Percentiles rank a stretch among this genome's conserved stretches.
Evolutionary conservation across 2,113 vertebrate species (phyloP).

Genomic region (Pampusana beccarii): DNA sequence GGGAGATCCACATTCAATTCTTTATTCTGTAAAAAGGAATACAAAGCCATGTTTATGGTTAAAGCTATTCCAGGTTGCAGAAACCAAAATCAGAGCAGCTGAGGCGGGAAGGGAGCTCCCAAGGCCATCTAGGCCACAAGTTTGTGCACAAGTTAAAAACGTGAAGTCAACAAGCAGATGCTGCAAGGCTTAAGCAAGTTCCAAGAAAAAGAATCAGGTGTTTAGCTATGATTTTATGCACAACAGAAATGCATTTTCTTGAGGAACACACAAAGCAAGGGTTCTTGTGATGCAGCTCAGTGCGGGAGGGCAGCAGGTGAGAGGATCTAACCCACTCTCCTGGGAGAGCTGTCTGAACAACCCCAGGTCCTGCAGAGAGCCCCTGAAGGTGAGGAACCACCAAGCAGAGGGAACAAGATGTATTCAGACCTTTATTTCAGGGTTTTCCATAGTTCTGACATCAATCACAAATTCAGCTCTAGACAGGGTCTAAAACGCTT

Average conservation of each 20-base stretch:
- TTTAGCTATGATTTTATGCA: background rate
- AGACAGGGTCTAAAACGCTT: background rate
- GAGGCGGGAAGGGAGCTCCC: background rate
- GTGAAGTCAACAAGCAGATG: background rate
- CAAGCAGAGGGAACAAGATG: background rate
- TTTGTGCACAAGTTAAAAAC: background rate
- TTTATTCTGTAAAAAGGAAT: background rate
- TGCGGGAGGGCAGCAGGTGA: background rate
- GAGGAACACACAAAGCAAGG: background rate
- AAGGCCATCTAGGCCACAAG: background rate
- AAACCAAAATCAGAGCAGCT: background rate
- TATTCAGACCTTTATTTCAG: background rate
- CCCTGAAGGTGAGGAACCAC: background rate
- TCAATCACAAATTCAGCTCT: background rate
- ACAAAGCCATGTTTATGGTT: background rate
- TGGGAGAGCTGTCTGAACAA: background rate
- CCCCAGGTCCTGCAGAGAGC: background rate
- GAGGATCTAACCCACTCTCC: background rate
- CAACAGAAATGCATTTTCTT: background rate
- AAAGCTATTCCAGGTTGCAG: background rate
- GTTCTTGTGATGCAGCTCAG: background rate
- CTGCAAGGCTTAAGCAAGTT: background rate
- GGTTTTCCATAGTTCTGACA: background rate
- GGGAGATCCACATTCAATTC: background rate
- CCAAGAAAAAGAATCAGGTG: background rate